Conservation (phyloP, 1,140 invertebrate genomes). For the Mizuhopecten yessoensis region DNA sequence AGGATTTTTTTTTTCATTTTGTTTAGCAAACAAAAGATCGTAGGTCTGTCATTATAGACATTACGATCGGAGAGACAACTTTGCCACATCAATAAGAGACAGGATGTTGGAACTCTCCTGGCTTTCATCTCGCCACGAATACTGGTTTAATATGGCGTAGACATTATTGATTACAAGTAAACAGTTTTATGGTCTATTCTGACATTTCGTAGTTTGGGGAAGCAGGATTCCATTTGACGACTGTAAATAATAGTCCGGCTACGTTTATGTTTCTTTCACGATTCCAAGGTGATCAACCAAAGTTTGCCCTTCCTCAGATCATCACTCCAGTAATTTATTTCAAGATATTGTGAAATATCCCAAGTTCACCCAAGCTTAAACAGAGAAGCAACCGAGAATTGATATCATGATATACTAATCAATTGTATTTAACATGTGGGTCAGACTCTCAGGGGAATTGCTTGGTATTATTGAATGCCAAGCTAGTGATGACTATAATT, state of each 20-base stretch:
- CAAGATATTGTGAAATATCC: not conserved
- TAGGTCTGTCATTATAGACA: not conserved
- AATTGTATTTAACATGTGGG: not conserved
- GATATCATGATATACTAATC: not conserved
- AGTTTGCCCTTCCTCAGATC: not conserved
- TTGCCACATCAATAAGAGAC: not conserved
- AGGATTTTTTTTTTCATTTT: not conserved
- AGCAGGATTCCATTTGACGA: too few species aligned
- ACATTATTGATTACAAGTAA: not conserved
- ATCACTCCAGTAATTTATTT: not conserved
- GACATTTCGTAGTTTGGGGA: not conserved
- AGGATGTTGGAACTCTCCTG: conserved; percentile 3
- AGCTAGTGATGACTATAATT: not conserved
- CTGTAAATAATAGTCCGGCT: too few species aligned
- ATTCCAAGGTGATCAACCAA: not conserved
- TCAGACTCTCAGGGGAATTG: not conserved
- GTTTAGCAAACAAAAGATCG: conserved; percentile 23
- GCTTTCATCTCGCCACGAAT: not conserved
- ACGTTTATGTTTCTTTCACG: not conserved
- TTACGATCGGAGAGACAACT: not conserved
- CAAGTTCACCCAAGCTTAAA: too few species aligned
- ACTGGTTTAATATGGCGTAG: not conserved
- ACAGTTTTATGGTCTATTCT: not conserved
- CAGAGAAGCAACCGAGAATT: too few species aligned
- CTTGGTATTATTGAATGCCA: not conserved